Evolutionary conservation across 2,113 vertebrate species (phyloP).

Genomic region (Aleadryas rufinucha): DNA sequence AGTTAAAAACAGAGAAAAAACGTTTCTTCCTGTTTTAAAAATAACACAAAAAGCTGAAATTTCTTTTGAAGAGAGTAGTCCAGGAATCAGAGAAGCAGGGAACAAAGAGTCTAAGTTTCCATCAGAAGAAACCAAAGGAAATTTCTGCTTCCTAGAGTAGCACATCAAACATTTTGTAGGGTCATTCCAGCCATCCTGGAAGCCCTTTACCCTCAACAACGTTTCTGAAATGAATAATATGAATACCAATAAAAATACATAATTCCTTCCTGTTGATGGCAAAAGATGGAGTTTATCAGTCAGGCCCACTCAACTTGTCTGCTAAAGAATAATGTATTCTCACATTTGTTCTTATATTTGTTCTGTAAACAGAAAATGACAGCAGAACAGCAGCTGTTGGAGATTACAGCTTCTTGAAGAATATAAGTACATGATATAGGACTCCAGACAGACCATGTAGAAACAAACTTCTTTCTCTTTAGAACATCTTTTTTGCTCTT

Average conservation of each 20-base stretch:
- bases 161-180: conserved; percentile 67
- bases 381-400: not conserved
- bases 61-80: conserved; percentile 50
- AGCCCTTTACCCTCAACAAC: not conserved
- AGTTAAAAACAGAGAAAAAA: conserved; percentile 29
- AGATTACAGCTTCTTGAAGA: not conserved
- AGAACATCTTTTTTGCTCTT: not conserved
- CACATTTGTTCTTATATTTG: not conserved
- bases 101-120: conserved; percentile 48
- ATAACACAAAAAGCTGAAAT: conserved; percentile 47
- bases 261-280: not conserved
- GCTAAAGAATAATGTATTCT: not conserved
- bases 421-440: not conserved
- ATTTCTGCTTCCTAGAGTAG: conserved; percentile 70
- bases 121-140: conserved; percentile 56
- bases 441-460: not conserved
- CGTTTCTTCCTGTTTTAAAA: conserved; percentile 56
- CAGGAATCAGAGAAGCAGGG: not conserved
- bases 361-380: not conserved
- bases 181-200: conserved; percentile 18
- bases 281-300: not conserved
- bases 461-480: not conserved
- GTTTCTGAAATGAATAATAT: not conserved
- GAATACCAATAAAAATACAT: not conserved
- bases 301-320: not conserved